Base-by-base conservation (phyloP, 2,888 invertebrate species). In the Itoplectis maculator region DNA sequence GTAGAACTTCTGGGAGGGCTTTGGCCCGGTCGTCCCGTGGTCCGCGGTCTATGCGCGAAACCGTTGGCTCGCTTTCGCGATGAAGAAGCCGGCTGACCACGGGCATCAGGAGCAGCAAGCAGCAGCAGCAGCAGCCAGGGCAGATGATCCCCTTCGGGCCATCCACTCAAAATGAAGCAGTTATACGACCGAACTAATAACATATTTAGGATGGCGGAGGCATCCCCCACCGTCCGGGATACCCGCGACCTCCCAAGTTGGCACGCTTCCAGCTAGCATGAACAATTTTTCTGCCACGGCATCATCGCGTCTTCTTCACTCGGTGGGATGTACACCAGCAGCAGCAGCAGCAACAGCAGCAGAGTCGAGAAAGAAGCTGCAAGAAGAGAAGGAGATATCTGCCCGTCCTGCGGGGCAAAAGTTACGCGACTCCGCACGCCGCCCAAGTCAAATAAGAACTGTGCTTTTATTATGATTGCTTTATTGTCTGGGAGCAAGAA, bases 141-240 rank as follows among this genome's bases (percentile, higher is more conserved):
- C 90, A 91, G 92, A 92, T 89, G 92, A 92, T 92, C 90, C 89
- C 92, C 92, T 90, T 89, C 88, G 84, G 92, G 92, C 89, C 89
- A 90, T 90, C 89, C 90, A 88, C 91, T 89, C 90, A 89, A 92
- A 92, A 92, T 92, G 92, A 92, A 92, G 92, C 92, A 90, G 92
- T 92, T 92, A 92, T 92, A 92, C 92, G 92, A 92, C 91, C 92
- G 89, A 91, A 90, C 92, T 92, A 92, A 92, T 92, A 92, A 92
- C 92, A 92, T 92, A 92, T 92, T 92, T 92, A 92, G 92, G 90
- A 89, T 88, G 87, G 88, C 87, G 73, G 87, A 88, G 88, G 87
- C 88, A 88, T 88, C 90, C 86, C 87, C 87, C 87, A 88, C 87
- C 86, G 85, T 76, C 86, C 29, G 29, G 84, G 84, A 86, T 81